Evolutionary conservation across 2,888 invertebrate species (phyloP), one percentile per base, ranked within the genome.

Genomic region (Laothoe populi): DNA sequence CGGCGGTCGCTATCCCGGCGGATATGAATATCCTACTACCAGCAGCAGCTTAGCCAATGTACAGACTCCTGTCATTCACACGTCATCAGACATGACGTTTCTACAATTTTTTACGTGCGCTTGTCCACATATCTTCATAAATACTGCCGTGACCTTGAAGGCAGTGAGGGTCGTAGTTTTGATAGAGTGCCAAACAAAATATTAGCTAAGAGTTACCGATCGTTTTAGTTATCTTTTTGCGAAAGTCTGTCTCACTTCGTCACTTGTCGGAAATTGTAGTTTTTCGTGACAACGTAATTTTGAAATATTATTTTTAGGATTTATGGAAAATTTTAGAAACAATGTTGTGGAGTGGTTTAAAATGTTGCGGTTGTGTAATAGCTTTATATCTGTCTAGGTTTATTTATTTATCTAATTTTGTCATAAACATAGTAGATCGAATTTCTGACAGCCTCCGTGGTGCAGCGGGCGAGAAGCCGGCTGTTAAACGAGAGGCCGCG

Each of bases 141-240:
- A 66, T 74, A 69, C 66, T 70, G 64, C 40, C 64, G 66, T 74
- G 75, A 81, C 85, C 85, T 82, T 85, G 83, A 70, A 62, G 71
- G 64, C 69, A 75, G 73, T 66, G 74, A 72, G 66, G 67, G 69
- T 66, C 70, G 68, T 72, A 19, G 19, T 31, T 53, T 83, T 87
- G 87, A 86, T 71, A 69, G 65, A 70, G 79, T 84, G 87, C 88
- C 88, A 88, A 88, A 82, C 79, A 80, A 84, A 87, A 88, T 86
- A 85, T 84, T 82, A 81, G 74, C 78, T 77, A 70, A 69, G 2
- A 26, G 10, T 59, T 45, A 45, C 59, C 26, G 26, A 42, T 58
- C 57, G 11, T 57, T 58, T 58, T 23, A 42, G 11, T 58, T 23
- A 42, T 44, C 23, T 58, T 7, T 58, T 58, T 58, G 13, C 7